phyloP scores from a whole-genome alignment of 2,888 invertebrate species.

The Drosophila eohydei region DNA sequence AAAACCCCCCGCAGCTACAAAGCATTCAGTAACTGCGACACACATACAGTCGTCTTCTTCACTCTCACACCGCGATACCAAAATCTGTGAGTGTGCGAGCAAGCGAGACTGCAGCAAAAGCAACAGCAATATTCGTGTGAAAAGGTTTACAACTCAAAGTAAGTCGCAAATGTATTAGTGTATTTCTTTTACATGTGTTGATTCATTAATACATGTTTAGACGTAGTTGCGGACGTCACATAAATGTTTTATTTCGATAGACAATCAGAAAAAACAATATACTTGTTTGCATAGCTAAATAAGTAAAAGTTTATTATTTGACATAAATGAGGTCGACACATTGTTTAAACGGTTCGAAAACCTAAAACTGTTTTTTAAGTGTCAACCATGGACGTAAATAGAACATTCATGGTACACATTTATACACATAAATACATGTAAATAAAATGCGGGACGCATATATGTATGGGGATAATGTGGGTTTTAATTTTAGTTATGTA shows the following conservation, averaged over 20 bases:
- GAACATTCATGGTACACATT: constrained; percentile 19
- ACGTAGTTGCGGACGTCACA: constrained; percentile 18
- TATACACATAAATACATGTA: constrained; percentile 5
- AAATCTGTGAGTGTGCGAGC: constrained; percentile 49
- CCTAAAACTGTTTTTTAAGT: constrained; percentile 8
- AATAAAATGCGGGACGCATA: constrained; percentile 5
- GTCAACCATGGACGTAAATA: constrained; percentile 54
- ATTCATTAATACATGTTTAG: constrained; percentile 63
- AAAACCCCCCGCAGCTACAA: constrained; percentile 66
- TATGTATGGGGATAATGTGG: constrained; percentile 1
- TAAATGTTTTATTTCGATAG: constrained; percentile 11
- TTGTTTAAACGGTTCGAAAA: not conserved
- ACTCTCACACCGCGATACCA: constrained; percentile 50
- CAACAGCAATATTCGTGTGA: constrained; percentile 58
- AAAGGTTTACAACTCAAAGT: constrained; percentile 83
- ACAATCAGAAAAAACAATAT: not conserved
- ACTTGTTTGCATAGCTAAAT: not conserved
- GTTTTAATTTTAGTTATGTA: constrained; percentile 2
- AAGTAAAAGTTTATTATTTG: not conserved
- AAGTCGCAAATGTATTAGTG: constrained; percentile 69
- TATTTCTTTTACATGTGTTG: constrained; percentile 39
- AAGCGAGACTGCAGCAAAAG: constrained; percentile 45
- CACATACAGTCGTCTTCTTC: constrained; percentile 60
- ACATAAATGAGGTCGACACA: constrained; percentile 4
- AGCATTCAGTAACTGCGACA: constrained; percentile 73